These are phyloP conservation scores for Chlamydotis undulata DNA, from an alignment of 2,113 vertebrate species.

Conservation along the genomic window DNA sequence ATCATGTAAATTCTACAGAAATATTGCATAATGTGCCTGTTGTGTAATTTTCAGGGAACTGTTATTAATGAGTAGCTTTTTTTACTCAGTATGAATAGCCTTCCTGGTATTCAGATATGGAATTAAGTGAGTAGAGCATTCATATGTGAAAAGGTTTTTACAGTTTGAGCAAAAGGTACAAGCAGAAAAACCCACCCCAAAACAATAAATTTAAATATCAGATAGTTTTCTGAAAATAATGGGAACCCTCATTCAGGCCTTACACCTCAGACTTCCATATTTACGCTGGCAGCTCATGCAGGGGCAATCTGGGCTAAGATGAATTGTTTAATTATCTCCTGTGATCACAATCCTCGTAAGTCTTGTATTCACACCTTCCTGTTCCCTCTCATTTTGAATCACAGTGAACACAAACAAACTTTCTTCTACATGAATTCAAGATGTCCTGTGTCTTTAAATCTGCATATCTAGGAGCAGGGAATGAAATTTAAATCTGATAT, in stretches of 20 bases:
- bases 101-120: background rate
- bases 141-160: background rate
- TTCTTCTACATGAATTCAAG: background rate
- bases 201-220: background rate
- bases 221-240: background rate
- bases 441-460: background rate
- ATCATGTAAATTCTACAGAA: background rate
- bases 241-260: background rate
- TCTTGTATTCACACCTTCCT: background rate
- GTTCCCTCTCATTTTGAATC: background rate
- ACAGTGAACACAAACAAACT: background rate
- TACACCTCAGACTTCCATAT: background rate
- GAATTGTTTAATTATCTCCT: background rate
- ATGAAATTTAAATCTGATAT: background rate
- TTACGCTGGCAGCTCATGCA: background rate
- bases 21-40: background rate
- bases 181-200: background rate
- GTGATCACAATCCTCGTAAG: background rate
- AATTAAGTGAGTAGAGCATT: background rate
- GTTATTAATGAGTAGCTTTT: background rate
- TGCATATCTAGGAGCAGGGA: background rate
- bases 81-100: no score
- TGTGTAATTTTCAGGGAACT: background rate
- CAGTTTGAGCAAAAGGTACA: background rate
- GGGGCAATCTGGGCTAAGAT: background rate